phyloP scores from a whole-genome alignment of 2,888 invertebrate genomes.

The Drosophila mimica region DNA sequence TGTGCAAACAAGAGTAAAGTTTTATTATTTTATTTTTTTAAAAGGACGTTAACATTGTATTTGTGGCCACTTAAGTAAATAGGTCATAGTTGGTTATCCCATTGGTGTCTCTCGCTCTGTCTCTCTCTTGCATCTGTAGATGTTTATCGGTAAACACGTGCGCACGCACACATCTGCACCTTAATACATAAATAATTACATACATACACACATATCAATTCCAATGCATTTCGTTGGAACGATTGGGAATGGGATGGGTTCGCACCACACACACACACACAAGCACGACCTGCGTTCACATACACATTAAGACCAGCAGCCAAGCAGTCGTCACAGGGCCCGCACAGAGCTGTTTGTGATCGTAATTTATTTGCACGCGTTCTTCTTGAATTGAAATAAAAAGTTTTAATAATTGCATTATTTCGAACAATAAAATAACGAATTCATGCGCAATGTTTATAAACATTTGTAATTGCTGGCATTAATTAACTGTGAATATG shows the following conservation, averaged over 20 bases:
- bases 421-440: conserved; percentile 5
- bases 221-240: conserved; percentile 51
- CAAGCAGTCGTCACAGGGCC: conserved; percentile 32
- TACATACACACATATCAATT: conserved; percentile 19
- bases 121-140: not conserved
- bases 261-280: conserved; percentile 2
- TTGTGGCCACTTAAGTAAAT: not conserved
- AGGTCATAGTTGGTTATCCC: conserved; percentile 7
- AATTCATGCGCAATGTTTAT: conserved; percentile 21
- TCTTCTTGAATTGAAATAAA: conserved; percentile 21
- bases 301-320: conserved; percentile 15
- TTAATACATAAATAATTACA: conserved; percentile 4
- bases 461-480: conserved; percentile 10
- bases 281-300: conserved; percentile 7
- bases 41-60: not conserved
- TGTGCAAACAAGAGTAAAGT: not conserved
- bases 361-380: conserved; percentile 41
- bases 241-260: conserved; percentile 24
- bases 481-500: conserved; percentile 2
- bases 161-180: conserved; percentile 43
- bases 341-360: conserved; percentile 48
- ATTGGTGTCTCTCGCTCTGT: not conserved
- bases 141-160: conserved; percentile 43
- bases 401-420: conserved; percentile 18
- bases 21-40: not conserved